Conservation (phyloP, 2,113 vertebrate species). For the Noturus placidus region DNA sequence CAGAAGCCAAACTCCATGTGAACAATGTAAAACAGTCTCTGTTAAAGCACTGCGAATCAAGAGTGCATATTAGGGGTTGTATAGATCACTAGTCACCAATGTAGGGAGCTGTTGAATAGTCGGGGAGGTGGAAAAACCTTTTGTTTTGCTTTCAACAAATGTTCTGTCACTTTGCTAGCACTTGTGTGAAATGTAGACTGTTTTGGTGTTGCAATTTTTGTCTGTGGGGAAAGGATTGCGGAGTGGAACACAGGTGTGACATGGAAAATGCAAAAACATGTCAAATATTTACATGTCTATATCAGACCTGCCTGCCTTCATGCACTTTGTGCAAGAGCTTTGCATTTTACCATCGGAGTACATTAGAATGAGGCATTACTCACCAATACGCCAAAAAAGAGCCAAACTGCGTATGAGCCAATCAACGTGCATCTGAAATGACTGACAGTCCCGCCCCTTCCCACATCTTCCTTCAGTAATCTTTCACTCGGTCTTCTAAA, state of each 20-base stretch:
- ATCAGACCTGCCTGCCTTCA: background rate
- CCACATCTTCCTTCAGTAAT: background rate
- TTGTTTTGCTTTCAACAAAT: background rate
- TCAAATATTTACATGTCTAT: background rate
- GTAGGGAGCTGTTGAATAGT: background rate
- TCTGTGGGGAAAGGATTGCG: background rate
- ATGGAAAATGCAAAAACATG: background rate
- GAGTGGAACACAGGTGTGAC: background rate
- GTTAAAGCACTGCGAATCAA: background rate
- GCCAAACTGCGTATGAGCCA: background rate
- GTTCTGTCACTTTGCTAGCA: background rate
- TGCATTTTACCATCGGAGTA: background rate
- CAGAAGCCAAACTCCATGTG: background rate
- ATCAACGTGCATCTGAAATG: background rate
- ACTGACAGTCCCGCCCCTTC: background rate
- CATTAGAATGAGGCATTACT: background rate
- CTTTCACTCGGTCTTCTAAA: background rate
- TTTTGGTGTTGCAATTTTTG: background rate
- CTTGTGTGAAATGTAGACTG: background rate
- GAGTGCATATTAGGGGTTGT: background rate
- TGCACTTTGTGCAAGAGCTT: background rate
- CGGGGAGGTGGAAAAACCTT: background rate
- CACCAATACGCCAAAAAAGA: too few relatives aligned
- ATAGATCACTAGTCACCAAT: background rate
- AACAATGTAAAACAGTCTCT: slow-evolving; percentile 12